Evolutionary conservation across 2,888 invertebrate genomes (phyloP).

Genomic region (Lymantria monacha): DNA sequence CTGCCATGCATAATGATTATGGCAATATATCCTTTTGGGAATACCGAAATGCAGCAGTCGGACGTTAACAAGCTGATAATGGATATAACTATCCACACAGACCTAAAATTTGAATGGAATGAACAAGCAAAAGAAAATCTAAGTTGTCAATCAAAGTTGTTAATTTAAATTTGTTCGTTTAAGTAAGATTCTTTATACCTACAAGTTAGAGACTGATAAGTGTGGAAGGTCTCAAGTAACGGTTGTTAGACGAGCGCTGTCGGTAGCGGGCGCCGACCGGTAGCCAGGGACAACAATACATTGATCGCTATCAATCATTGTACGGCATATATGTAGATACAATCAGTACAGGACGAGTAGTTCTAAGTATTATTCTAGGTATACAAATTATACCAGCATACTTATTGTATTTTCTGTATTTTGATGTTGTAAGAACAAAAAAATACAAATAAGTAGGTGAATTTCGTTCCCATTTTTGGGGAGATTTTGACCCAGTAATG

Average conservation of each 20-base stretch:
- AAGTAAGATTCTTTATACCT: conserved; percentile 3
- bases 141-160: too few species aligned
- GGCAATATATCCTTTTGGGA: too few species aligned
- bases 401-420: background rate
- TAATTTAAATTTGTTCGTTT: too few species aligned
- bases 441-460: background rate
- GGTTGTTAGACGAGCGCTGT: conserved; percentile 5
- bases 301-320: conserved; percentile 19
- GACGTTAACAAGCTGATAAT: too few species aligned
- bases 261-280: background rate
- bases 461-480: background rate
- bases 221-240: conserved; percentile 30
- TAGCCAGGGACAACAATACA: conserved; percentile 16
- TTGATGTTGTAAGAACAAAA: background rate
- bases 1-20: too few species aligned
- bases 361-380: background rate
- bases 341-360: background rate
- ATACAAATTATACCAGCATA: background rate
- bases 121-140: too few species aligned
- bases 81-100: too few species aligned
- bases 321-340: background rate
- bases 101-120: too few species aligned
- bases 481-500: too few species aligned
- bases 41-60: too few species aligned
- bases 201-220: conserved; percentile 6